Percentiles rank a stretch among this genome's conserved stretches.
Evolutionary conservation across 2,888 invertebrate genomes (phyloP).

Genomic region (Stramonita haemastoma): DNA sequence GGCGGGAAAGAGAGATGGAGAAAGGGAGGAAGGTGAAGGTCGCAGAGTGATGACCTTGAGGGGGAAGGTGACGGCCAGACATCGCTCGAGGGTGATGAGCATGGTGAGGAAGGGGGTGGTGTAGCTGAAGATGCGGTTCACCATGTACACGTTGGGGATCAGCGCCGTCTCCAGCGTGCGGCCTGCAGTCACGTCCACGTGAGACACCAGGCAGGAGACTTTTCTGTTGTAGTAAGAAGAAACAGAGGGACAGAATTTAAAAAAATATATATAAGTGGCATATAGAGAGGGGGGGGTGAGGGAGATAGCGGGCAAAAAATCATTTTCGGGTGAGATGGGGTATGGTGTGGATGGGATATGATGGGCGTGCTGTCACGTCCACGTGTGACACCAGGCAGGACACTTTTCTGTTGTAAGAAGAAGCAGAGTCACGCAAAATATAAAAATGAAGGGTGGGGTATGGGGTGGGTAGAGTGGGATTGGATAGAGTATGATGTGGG

Average conservation of each 20-base stretch:
- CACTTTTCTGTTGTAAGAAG: too few species aligned
- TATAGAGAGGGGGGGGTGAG: not conserved
- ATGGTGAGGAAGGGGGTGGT: conserved; percentile 41
- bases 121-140: conserved; percentile 30
- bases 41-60: conserved; percentile 14
- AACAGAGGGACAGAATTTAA: not conserved
- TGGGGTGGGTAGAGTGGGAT: too few species aligned
- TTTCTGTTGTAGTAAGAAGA: not conserved
- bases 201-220: conserved; percentile 35
- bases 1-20: too few species aligned
- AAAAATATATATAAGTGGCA: not conserved
- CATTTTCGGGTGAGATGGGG: too few species aligned
- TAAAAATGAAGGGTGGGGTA: too few species aligned
- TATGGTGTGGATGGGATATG: too few species aligned
- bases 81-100: conserved; percentile 39
- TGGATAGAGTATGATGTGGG: too few species aligned
- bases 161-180: conserved; percentile 23
- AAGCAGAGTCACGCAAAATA: too few species aligned
- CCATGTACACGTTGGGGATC: conserved; percentile 34
- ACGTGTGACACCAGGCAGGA: too few species aligned
- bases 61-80: conserved; percentile 32
- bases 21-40: too few species aligned
- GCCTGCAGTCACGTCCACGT: conserved; percentile 9
- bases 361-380: too few species aligned
- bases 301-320: too few species aligned